Percentiles rank a stretch among this genome's conserved stretches.
These are phyloP conservation scores for Myotis findleyi DNA, from an alignment of 2,797 vertebrate genomes.

Conservation along the genomic window DNA sequence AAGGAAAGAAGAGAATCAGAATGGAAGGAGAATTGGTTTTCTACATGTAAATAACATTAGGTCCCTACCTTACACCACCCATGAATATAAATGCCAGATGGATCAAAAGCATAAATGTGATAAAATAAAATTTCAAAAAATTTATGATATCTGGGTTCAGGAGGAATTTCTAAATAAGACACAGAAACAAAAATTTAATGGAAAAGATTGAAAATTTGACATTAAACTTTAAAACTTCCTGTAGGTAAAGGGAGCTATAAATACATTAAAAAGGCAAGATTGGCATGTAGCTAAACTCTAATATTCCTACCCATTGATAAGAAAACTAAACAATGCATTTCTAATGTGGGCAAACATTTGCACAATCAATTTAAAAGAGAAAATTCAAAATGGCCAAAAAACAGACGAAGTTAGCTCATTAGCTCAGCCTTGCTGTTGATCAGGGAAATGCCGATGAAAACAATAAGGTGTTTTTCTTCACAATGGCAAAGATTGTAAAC, in stretches of 20 bases:
- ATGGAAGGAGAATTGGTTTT: slow-evolving; percentile 40
- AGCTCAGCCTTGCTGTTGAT: neutral
- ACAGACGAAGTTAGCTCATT: slow-evolving; percentile 5
- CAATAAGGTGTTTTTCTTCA: slow-evolving; percentile 34
- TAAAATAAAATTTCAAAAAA: slow-evolving; percentile 15
- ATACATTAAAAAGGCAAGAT: slow-evolving; percentile 29
- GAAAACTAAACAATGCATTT: neutral
- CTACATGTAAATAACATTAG: neutral
- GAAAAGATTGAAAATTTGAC: neutral
- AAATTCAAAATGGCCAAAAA: slow-evolving; percentile 30
- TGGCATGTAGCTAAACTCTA: neutral
- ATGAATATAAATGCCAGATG: neutral
- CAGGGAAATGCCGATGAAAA: neutral
- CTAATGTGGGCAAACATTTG: neutral
- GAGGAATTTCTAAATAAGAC: slow-evolving; percentile 28
- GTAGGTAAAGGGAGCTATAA: slow-evolving; percentile 22
- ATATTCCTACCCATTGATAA: neutral
- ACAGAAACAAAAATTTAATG: slow-evolving; percentile 13
- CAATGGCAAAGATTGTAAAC: neutral
- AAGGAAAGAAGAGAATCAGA: neutral
- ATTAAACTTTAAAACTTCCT: slow-evolving; percentile 29
- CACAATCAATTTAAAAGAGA: neutral
- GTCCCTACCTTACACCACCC: neutral
- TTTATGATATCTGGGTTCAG: neutral
- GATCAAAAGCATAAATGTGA: neutral